These are phyloP conservation scores for Miichthys miiuy DNA, from an alignment of 2,797 vertebrate species.

Conservation along the genomic window DNA sequence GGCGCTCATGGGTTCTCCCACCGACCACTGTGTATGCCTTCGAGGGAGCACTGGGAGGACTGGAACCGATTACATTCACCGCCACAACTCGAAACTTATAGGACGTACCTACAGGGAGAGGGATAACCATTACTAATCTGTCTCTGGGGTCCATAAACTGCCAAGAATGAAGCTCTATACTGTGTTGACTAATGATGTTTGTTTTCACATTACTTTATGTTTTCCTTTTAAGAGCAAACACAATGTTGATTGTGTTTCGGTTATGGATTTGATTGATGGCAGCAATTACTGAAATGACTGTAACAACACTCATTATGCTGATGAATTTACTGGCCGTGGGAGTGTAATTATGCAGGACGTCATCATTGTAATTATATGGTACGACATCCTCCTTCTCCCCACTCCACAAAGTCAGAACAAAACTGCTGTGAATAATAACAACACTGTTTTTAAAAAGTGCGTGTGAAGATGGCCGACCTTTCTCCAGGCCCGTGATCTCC, in stretches of 20 bases:
- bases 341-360: conserved; percentile 72
- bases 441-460: not conserved
- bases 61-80: conserved; percentile 95
- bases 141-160: conserved; percentile 14
- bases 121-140: conserved; percentile 9
- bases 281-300: conserved; percentile 73
- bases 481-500: conserved; percentile 94
- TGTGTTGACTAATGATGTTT: conserved; percentile 60
- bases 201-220: conserved; percentile 53
- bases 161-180: conserved; percentile 10
- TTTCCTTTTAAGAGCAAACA: conserved; percentile 60
- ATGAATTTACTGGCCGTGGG: conserved; percentile 74
- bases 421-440: conserved; percentile 38
- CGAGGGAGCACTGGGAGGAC: conserved; percentile 93
- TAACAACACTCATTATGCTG: conserved; percentile 76
- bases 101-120: conserved; percentile 87
- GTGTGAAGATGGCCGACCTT: conserved; percentile 85
- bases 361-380: conserved; percentile 64
- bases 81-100: conserved; percentile 98
- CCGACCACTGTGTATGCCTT: conserved; percentile 94
- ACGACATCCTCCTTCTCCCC: conserved; percentile 39
- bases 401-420: conserved; percentile 22
- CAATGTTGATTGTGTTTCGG: conserved; percentile 23
- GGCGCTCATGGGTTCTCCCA: conserved; percentile 90
- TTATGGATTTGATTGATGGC: conserved; percentile 72